These are phyloP conservation scores for Chaenogobius annularis DNA, from an alignment of 2,113 vertebrate species.

Conservation along the genomic window DNA sequence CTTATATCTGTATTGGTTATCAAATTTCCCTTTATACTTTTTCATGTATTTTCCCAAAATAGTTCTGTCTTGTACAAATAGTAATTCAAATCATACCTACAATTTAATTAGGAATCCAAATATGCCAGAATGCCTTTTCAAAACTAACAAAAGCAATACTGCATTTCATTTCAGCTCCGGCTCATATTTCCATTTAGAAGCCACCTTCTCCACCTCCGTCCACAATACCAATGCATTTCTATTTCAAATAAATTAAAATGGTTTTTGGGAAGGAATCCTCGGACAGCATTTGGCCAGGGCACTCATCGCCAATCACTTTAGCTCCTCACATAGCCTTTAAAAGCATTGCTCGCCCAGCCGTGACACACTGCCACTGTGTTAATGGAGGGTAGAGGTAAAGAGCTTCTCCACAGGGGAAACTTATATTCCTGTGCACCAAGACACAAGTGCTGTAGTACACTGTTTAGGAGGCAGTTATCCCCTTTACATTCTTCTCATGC, in stretches of 20 bases:
- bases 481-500: neutral
- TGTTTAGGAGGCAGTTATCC: neutral
- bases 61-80: neutral
- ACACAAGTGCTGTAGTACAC: neutral
- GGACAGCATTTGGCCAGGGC: neutral
- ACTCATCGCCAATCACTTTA: neutral
- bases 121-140: neutral
- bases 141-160: slow-evolving; percentile 3
- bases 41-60: neutral
- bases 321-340: slow-evolving; percentile 7
- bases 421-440: neutral
- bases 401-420: slow-evolving; percentile 12
- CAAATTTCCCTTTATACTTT: neutral
- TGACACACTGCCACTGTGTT: slow-evolving; percentile 9
- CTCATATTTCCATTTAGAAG: neutral
- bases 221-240: neutral
- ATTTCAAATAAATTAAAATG: slow-evolving; percentile 12
- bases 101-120: slow-evolving; percentile 1
- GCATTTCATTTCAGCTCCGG: slow-evolving; percentile 1
- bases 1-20: neutral
- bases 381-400: slow-evolving; percentile 17
- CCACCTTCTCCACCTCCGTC: neutral
- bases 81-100: neutral
- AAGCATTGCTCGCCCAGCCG: slow-evolving; percentile 13
- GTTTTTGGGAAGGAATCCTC: neutral